Evolutionary conservation across 2,113 vertebrate species (phyloP), one percentile per base, ranked within the genome.

Genomic region (Rhinogobius similis): DNA sequence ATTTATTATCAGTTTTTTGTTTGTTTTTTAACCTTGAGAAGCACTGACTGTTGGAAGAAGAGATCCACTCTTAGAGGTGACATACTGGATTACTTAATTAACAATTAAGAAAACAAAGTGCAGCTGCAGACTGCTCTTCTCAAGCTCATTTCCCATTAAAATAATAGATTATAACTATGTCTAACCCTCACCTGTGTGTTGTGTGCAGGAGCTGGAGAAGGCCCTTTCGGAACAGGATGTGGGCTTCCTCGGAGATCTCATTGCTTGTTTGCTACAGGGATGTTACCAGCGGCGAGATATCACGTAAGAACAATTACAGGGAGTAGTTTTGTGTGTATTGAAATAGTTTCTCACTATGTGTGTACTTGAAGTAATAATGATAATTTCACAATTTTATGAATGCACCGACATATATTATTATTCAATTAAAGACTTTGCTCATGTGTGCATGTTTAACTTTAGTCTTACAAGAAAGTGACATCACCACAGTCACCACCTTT

Each of bases 251-350:
- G 94, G 95, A 1, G 95, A 98, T 77, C 93, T 99, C 63, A 91
- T 99, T 48, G 93, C 96, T 85, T 96, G 94, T 86, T 92, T 99
- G 62, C 92, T 99, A 81, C 97, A 98, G 91, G 97, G 98, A 91
- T 99, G 98, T 77, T 98, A 99, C 84, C 98, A 99, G 85, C 95
- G 97, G 67, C 95, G 91, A 27, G 98, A 99, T 81, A 99, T 99
- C 88, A 98, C 94, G 98, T 99, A 90, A 96, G 98, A 96, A 79
- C 9, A 76, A 7, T 36, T 5, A 1, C 5, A 36, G 32, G 9
- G 32, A 24, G 8, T 2, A 21, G n/a, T 11, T 52, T 24, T 24
- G 10, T 53, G 52, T 53, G n/a, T 53, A 20, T 7, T 36, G 32
- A 36, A 36, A 36, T 36, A 7, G 32, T 5, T 5, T n/a, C 2